Percentiles rank a stretch among this genome's conserved stretches.
Evolutionary conservation across 2,797 vertebrate genomes (phyloP).

Genomic region (Poecilia wingei): DNA sequence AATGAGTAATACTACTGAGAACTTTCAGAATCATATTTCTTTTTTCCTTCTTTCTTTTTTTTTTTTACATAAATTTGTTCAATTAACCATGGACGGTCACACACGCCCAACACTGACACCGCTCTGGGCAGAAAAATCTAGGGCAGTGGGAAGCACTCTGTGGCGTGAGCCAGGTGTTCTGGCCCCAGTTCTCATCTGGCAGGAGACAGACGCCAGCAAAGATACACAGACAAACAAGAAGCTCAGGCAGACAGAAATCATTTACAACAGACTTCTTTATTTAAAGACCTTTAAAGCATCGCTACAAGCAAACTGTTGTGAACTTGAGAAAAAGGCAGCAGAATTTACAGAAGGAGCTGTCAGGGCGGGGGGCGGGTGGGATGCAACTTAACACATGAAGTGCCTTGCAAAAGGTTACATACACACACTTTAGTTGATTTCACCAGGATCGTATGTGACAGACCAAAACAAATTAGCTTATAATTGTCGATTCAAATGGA

Average conservation of each 20-base stretch:
- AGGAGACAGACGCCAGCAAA: constrained; percentile 54
- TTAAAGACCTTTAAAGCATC: constrained; percentile 24
- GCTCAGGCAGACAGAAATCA: constrained; percentile 53
- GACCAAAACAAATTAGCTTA: not conserved
- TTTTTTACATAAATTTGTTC: constrained; percentile 4
- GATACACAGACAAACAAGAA: constrained; percentile 56
- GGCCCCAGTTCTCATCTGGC: constrained; percentile 60
- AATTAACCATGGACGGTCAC: constrained; percentile 47
- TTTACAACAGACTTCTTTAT: constrained; percentile 5
- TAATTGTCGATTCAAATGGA: not conserved
- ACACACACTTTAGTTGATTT: not conserved
- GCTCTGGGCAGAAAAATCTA: constrained; percentile 48
- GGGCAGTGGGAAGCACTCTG: constrained; percentile 47
- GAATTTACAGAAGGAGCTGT: constrained; percentile 3
- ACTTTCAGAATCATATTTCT: constrained; percentile 12
- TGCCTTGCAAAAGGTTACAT: not conserved
- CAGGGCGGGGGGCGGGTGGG: not conserved
- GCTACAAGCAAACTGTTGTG: constrained; percentile 34
- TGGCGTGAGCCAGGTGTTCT: constrained; percentile 50
- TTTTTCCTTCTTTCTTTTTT: not conserved
- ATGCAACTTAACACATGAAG: not conserved
- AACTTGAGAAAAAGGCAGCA: constrained; percentile 2
- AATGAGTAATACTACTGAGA: constrained; percentile 14
- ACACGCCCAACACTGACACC: constrained; percentile 66
- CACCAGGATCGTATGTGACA: not conserved